A percentile compares a stretch with the other conserved stretches of the same genome.
Evolutionary conservation across 2,113 vertebrate genomes (phyloP).

Genomic region (Salvelinus namaycush): DNA sequence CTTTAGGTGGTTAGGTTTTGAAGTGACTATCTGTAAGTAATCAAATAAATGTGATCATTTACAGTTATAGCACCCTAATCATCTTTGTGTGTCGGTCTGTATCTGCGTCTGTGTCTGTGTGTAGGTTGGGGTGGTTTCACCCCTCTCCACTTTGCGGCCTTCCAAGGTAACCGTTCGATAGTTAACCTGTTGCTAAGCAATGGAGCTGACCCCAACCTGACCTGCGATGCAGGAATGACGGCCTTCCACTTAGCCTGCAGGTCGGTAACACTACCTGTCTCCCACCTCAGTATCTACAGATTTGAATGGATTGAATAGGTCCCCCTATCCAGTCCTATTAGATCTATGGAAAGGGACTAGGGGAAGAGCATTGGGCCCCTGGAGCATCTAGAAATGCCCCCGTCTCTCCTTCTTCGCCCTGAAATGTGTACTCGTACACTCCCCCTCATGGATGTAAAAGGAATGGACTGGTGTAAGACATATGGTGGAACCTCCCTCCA

Average conservation of each 20-base stretch:
- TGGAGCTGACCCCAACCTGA: conserved; percentile 75
- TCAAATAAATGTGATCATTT: no score
- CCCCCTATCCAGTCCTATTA: background rate
- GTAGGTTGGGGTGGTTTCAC: conserved; percentile 80
- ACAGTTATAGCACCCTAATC: no score
- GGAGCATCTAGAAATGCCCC: no score
- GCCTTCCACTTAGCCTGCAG: conserved; percentile 81
- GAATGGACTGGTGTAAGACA: no score
- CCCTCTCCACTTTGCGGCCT: conserved; percentile 77
- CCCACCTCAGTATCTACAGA: background rate
- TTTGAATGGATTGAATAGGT: background rate
- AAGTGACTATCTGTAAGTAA: no score
- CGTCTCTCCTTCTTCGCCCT: no score
- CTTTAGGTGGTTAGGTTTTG: no score
- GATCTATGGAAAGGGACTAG: background rate
- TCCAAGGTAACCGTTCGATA: conserved; percentile 72
- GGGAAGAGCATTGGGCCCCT: no score
- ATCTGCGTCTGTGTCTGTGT: conserved; percentile 4
- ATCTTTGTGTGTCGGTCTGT: background rate
- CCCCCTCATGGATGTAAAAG: no score
- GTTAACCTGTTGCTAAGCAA: conserved; percentile 69
- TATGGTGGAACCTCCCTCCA: no score
- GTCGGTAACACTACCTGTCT: conserved; percentile 43
- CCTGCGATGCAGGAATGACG: conserved; percentile 75
- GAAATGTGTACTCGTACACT: no score